phyloP scores from a whole-genome alignment of 2,888 invertebrate genomes.

The Carcina quercana region DNA sequence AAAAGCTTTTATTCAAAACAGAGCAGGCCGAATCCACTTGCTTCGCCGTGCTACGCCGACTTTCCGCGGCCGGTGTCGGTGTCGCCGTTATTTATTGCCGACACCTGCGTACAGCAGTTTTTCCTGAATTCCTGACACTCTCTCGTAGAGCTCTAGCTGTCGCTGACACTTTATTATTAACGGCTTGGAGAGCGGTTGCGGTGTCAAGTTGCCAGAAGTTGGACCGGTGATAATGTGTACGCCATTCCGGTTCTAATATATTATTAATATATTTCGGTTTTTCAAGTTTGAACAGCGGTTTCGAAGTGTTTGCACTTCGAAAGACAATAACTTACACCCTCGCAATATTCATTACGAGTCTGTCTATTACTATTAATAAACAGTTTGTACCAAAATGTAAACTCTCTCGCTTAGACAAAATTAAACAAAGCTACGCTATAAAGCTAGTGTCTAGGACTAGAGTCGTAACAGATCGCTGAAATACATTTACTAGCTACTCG shows the following conservation, averaged over 20 bases:
- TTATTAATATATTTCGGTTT: conserved; percentile 4
- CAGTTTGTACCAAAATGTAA: too few species aligned
- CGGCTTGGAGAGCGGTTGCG: conserved; percentile 22
- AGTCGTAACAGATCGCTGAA: too few species aligned
- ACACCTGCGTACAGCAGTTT: conserved; percentile 45
- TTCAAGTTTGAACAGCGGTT: neutral
- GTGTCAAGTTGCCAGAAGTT: conserved; percentile 21
- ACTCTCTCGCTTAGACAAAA: too few species aligned
- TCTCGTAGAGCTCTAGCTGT: conserved; percentile 33
- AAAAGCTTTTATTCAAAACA: conserved; percentile 9
- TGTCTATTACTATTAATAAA: too few species aligned
- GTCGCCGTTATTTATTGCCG: conserved; percentile 31
- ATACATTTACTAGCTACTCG: too few species aligned
- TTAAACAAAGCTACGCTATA: too few species aligned
- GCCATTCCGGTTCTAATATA: conserved; percentile 7
- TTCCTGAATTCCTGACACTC: conserved; percentile 34
- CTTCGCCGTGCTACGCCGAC: conserved; percentile 7
- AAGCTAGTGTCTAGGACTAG: too few species aligned
- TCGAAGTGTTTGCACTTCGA: neutral
- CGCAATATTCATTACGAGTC: too few species aligned
- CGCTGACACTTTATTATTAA: conserved; percentile 45
- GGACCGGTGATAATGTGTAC: conserved; percentile 12
- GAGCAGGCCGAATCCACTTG: conserved; percentile 2
- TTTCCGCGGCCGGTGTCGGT: conserved; percentile 15
- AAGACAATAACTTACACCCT: too few species aligned